Evolutionary conservation across 2,113 vertebrate genomes (phyloP).

Genomic region (Thryonomys swinderianus): DNA sequence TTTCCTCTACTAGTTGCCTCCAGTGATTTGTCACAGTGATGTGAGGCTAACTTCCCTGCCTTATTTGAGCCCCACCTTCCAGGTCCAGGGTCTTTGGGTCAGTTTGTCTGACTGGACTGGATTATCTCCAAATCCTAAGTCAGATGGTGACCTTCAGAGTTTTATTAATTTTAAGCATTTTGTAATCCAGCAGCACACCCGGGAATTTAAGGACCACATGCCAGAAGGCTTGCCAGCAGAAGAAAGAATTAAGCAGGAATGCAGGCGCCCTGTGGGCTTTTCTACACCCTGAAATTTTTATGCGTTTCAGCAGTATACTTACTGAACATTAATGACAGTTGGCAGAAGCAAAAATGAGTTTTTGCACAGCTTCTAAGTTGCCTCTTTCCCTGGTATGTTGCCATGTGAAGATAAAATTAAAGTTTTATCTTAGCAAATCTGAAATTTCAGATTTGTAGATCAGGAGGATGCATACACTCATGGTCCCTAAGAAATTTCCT

Average conservation of each 20-base stretch:
- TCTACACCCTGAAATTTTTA: neutral
- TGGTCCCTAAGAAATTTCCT: neutral
- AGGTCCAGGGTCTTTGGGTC: neutral
- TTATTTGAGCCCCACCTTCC: accelerated
- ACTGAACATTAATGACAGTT: neutral
- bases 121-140: neutral
- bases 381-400: neutral
- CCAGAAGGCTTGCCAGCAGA: neutral
- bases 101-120: neutral
- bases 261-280: neutral
- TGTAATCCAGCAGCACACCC: neutral
- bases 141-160: neutral
- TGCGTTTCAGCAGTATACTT: neutral
- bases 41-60: neutral
- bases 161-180: conserved; percentile 7
- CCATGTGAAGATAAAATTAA: neutral
- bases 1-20: neutral
- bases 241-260: neutral
- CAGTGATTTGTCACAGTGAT: neutral
- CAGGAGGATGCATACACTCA: neutral
- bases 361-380: neutral
- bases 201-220: neutral
- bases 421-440: neutral
- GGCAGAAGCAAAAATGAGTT: neutral
- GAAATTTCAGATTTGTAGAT: neutral